Conservation (phyloP, 2,888 invertebrate species). For the Acrobasis consociella region DNA sequence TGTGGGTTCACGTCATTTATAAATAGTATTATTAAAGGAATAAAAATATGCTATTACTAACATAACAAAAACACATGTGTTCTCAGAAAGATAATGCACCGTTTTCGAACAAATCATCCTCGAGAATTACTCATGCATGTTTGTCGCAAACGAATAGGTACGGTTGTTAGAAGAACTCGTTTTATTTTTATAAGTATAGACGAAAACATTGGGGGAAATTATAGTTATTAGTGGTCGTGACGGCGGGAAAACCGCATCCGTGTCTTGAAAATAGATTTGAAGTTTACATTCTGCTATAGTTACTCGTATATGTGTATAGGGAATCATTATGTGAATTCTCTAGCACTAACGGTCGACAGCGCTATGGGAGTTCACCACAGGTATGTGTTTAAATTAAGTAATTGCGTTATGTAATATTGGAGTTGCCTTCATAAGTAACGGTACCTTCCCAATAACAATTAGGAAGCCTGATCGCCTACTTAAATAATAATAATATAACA, state of each 20-base stretch:
- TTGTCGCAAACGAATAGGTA: neutral
- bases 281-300: conserved; percentile 6
- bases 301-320: neutral
- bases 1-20: neutral
- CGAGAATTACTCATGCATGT: conserved; percentile 8
- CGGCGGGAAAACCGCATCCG: conserved; percentile 5
- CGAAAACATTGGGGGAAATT: neutral
- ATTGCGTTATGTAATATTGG: neutral
- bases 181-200: conserved; percentile 2
- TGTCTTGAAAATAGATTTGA: neutral
- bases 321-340: neutral
- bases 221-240: neutral
- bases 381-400: neutral
- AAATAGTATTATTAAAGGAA: neutral
- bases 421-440: neutral
- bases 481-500: no score
- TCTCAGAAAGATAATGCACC: neutral
- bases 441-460: no score
- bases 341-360: neutral
- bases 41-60: neutral
- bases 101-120: neutral
- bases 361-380: neutral
- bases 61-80: neutral
- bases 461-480: no score
- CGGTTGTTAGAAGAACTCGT: neutral